A percentile compares a stretch with the other conserved stretches of the same genome.
Conservation (phyloP, 2,113 vertebrate genomes). For the Epinephelus cyanopodus region DNA sequence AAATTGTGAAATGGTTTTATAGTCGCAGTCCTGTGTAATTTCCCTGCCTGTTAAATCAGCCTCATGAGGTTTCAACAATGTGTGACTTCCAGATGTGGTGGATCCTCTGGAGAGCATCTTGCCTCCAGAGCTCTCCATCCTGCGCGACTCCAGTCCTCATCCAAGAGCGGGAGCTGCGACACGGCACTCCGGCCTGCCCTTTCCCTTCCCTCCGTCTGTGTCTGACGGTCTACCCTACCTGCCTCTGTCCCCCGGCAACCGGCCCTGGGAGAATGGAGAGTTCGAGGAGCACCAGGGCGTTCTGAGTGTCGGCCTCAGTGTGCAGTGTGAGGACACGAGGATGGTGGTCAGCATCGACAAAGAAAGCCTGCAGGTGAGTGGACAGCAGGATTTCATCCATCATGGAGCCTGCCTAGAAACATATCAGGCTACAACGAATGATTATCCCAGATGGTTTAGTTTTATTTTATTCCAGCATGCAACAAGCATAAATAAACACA, state of each 20-base stretch:
- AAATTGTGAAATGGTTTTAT: conserved; percentile 31
- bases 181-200: conserved; percentile 80
- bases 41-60: conserved; percentile 35
- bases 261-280: conserved; percentile 59
- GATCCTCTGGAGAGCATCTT: conserved; percentile 72
- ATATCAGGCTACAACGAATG: not conserved
- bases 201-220: conserved; percentile 81
- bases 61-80: conserved; percentile 22
- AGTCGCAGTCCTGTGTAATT: conserved; percentile 11
- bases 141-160: conserved; percentile 74
- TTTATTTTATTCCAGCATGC: not conserved
- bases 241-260: conserved; percentile 53
- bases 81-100: conserved; percentile 71
- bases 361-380: conserved; percentile 91
- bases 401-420: not conserved
- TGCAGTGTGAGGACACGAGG: conserved; percentile 89
- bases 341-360: conserved; percentile 93
- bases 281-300: conserved; percentile 86
- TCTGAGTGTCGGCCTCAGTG: conserved; percentile 83
- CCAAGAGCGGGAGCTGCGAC: conserved; percentile 70
- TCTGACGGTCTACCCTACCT: conserved; percentile 65
- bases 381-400: not conserved
- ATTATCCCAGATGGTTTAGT: not conserved
- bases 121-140: conserved; percentile 88
- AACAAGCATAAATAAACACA: not conserved